Conservation (phyloP, 2,888 invertebrate genomes). For the Torymus texanus region DNA sequence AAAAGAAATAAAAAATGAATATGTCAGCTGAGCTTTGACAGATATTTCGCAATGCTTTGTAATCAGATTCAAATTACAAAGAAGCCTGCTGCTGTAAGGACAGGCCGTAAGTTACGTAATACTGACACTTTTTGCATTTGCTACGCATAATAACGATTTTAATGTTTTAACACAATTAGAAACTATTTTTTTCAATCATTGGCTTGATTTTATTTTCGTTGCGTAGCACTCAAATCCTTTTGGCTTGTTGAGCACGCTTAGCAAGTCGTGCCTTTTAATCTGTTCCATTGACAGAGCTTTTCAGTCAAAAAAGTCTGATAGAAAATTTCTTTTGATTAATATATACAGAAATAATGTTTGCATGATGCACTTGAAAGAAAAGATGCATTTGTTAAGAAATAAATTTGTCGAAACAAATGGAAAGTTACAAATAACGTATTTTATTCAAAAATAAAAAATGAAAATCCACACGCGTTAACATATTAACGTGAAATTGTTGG, state of each 20-base stretch:
- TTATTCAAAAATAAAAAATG: too few species aligned
- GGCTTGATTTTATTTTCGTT: conserved; percentile 40
- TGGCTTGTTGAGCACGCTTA: background rate
- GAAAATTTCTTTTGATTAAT: conserved; percentile 18
- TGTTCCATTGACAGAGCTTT: conserved; percentile 22
- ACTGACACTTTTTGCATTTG: conserved; percentile 27
- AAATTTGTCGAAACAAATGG: too few species aligned
- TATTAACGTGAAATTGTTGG: too few species aligned
- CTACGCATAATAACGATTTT: conserved; percentile 28
- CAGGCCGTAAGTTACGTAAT: conserved; percentile 28
- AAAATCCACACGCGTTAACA: too few species aligned
- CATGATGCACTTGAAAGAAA: background rate
- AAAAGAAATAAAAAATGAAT: conserved; percentile 1
- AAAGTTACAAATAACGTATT: too few species aligned
- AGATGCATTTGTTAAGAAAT: background rate
- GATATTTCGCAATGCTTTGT: conserved; percentile 5
- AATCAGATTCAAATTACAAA: conserved; percentile 50
- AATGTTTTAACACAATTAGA: conserved; percentile 15
- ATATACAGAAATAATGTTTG: background rate
- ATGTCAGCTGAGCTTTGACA: background rate
- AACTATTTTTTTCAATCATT: conserved; percentile 19
- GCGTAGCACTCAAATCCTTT: conserved; percentile 51
- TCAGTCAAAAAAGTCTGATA: conserved; percentile 48
- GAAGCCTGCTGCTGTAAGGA: conserved; percentile 49
- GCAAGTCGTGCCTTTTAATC: conserved; percentile 3